Conservation (phyloP, 2,113 vertebrate genomes). For the Syngnathus scovelli region DNA sequence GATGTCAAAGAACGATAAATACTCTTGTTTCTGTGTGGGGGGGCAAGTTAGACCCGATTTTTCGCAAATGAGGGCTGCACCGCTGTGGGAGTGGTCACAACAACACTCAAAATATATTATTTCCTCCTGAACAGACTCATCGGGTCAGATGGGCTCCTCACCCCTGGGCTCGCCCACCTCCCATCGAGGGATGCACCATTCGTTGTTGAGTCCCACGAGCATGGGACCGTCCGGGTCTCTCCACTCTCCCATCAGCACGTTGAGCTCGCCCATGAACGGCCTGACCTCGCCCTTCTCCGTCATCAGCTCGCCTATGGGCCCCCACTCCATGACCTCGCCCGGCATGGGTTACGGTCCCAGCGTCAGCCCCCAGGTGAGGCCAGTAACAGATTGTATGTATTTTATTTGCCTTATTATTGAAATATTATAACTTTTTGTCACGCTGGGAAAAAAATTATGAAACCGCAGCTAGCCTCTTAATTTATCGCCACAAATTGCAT, state of each 20-base stretch:
- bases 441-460: too few species aligned
- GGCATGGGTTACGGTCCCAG: constrained; percentile 86
- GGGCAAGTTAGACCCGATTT: background rate
- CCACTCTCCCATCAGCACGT: constrained; percentile 89
- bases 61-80: too few species aligned
- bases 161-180: constrained; percentile 82
- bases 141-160: constrained; percentile 80
- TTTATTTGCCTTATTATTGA: background rate
- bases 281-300: constrained; percentile 94
- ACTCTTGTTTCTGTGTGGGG: too few species aligned
- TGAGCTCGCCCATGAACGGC: constrained; percentile 91
- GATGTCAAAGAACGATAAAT: too few species aligned
- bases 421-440: background rate
- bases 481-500: constrained; percentile 16
- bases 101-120: background rate
- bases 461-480: constrained; percentile 13
- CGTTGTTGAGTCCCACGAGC: constrained; percentile 79
- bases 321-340: constrained; percentile 88
- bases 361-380: constrained; percentile 87
- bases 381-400: constrained; percentile 12
- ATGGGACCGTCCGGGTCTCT: constrained; percentile 85
- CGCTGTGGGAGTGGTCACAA: too few species aligned
- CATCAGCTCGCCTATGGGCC: constrained; percentile 94
- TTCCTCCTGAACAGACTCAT: constrained; percentile 75
- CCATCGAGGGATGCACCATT: constrained; percentile 84